These are phyloP conservation scores for Phalanger gymnotis DNA, from an alignment of 2,797 vertebrate genomes.

Conservation along the genomic window DNA sequence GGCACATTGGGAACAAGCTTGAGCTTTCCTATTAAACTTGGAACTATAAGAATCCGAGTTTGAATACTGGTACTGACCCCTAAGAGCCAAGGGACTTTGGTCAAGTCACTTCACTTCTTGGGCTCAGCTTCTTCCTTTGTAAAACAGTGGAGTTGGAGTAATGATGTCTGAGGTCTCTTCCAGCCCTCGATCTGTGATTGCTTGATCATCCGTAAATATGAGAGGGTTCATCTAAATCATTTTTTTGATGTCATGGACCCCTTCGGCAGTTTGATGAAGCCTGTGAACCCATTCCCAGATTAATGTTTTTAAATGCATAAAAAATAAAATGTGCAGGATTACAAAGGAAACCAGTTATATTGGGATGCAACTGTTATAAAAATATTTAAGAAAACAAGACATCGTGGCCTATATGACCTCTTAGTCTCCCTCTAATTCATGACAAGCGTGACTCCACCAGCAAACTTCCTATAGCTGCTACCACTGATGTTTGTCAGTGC, in stretches of 20 bases:
- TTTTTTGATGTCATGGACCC: not conserved
- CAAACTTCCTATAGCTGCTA: not conserved
- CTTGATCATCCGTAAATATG: not conserved
- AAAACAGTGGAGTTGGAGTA: not conserved
- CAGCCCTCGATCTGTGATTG: not conserved
- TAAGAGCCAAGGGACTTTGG: not conserved
- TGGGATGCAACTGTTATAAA: not conserved
- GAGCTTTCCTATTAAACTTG: not conserved
- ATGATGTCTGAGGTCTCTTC: not conserved
- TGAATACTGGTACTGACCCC: not conserved
- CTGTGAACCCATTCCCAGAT: not conserved
- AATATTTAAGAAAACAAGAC: not conserved
- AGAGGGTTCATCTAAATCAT: not conserved
- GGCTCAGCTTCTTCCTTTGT: not conserved
- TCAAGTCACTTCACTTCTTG: not conserved
- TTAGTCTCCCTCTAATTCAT: not conserved
- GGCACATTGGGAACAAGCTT: not conserved
- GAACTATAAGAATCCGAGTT: not conserved
- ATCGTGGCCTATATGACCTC: not conserved
- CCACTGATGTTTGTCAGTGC: not conserved
- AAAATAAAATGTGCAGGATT: not conserved
- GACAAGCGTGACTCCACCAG: not conserved
- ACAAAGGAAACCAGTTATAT: not conserved
- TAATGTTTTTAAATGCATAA: not conserved
- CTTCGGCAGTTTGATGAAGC: not conserved